phyloP scores from a whole-genome alignment of 2,888 invertebrate genomes.

The Drosophila mettleri region DNA sequence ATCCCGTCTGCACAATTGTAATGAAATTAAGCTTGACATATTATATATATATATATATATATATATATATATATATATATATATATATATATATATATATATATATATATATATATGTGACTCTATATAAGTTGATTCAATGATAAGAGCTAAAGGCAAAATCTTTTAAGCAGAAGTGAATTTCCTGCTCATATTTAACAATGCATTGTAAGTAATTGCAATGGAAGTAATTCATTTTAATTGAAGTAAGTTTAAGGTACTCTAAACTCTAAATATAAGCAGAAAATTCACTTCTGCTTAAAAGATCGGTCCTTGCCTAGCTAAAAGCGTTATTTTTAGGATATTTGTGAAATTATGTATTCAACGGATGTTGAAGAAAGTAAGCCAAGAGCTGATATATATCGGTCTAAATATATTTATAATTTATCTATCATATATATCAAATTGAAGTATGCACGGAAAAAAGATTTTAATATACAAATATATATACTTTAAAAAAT shows the following conservation, averaged over 20 bases:
- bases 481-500: no score
- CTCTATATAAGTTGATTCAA: constrained; percentile 1
- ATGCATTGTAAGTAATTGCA: no score
- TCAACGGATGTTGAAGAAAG: no score
- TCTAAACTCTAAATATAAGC: constrained; percentile 1
- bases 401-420: not conserved
- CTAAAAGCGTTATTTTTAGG: no score
- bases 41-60: not conserved
- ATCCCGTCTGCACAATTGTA: constrained; percentile 4
- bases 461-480: no score
- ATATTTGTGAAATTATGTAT: no score
- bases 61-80: constrained; percentile 4
- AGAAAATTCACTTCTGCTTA: not conserved
- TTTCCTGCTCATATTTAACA: constrained; percentile 20
- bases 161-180: not conserved
- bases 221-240: no score
- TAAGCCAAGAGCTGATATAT: not conserved
- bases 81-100: not conserved
- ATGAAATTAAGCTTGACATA: constrained; percentile 13
- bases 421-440: no score
- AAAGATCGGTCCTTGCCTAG: no score
- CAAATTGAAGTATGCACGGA: no score
- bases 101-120: not conserved
- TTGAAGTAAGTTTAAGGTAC: constrained; percentile 20
- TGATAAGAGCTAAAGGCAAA: constrained; percentile 7